Conservation (phyloP, 1,140 invertebrate species). For the Arctopsyche grandis region DNA sequence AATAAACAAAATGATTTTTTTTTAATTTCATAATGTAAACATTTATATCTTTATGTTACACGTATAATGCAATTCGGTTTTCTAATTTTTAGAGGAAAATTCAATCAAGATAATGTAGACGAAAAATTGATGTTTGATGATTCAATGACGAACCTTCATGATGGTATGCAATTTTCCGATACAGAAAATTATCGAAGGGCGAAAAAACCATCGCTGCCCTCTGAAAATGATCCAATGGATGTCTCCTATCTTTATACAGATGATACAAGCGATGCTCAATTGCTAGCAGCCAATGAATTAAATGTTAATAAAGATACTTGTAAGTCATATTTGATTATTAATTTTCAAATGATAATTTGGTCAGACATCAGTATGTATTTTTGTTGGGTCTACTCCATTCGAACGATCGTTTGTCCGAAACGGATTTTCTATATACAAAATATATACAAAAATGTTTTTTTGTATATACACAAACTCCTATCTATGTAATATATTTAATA, state of each 20-base stretch:
- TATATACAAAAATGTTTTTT: no score
- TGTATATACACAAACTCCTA: no score
- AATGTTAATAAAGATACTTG: constrained; percentile 7
- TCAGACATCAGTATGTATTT: no score
- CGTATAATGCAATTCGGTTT: background rate
- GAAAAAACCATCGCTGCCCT: background rate
- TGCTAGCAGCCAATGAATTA: background rate
- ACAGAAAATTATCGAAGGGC: background rate
- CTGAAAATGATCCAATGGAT: background rate
- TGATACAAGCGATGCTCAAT: background rate
- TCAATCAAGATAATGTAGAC: background rate
- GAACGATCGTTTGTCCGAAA: no score
- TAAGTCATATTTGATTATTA: no score
- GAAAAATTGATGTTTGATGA: background rate
- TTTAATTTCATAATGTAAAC: no score
- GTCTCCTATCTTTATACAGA: background rate
- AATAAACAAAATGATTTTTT: background rate
- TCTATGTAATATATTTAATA: no score
- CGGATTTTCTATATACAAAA: no score
- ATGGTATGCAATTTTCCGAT: background rate
- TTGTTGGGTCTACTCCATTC: no score
- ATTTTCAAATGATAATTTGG: no score
- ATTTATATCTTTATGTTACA: background rate
- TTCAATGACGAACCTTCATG: background rate
- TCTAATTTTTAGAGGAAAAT: background rate